Percentiles rank a stretch among this genome's conserved stretches.
These are phyloP conservation scores for Ophiothrix spiculata DNA, from an alignment of 35 echinoderm and acorn worm genomes.

Conservation along the genomic window DNA sequence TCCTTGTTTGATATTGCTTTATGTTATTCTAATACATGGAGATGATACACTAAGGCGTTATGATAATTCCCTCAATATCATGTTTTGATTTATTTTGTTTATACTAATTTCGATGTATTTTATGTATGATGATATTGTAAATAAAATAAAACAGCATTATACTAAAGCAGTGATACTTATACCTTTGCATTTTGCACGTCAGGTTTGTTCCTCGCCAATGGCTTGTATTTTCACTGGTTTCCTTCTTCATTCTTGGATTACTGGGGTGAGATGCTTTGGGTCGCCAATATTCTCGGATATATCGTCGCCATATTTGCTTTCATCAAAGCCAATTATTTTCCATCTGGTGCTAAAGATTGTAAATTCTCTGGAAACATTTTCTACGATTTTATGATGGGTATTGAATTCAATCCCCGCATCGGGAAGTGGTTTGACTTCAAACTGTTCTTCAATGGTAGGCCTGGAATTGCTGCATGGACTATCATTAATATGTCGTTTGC, in stretches of 20 bases:
- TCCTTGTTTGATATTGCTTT: no score
- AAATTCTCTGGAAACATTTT: constrained; percentile 60
- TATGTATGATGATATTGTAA: no score
- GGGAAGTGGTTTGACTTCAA: constrained; percentile 84
- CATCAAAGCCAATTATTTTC: constrained; percentile 66
- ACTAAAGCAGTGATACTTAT: no score
- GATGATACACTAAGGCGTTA: no score
- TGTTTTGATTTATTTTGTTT: no score
- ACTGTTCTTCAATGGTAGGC: constrained; percentile 74
- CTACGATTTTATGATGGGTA: constrained; percentile 78
- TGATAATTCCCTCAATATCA: no score
- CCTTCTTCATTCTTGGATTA: constrained; percentile 65
- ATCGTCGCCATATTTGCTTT: constrained; percentile 45
- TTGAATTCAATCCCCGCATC: constrained; percentile 74
- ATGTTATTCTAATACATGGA: no score
- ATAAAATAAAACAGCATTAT: no score
- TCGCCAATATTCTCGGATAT: constrained; percentile 52
- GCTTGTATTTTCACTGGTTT: constrained; percentile 65
- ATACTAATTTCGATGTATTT: no score
- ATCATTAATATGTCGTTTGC: constrained; percentile 75
- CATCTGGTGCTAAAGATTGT: constrained; percentile 41
- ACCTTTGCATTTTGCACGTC: no score
- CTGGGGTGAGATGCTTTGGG: constrained; percentile 51
- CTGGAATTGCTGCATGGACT: constrained; percentile 66
- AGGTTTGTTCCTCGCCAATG: constrained; percentile 58